Evolutionary conservation across 2,888 invertebrate species (phyloP).

Genomic region (Trissolcus brochymenae): DNA sequence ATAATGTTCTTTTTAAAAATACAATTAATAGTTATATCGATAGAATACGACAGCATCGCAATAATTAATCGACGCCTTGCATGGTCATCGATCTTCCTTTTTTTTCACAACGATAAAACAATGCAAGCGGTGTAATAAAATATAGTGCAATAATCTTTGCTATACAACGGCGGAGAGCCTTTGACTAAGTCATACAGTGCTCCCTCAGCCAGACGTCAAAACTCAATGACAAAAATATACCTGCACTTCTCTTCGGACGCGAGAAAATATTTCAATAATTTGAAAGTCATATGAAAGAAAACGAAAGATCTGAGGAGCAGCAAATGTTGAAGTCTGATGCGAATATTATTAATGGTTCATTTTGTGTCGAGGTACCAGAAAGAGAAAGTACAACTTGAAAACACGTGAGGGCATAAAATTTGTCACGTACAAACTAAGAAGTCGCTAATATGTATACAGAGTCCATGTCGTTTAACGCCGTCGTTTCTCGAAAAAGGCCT

Average conservation of each 20-base stretch:
- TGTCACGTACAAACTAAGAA: constrained; percentile 46
- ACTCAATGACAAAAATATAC: constrained; percentile 13
- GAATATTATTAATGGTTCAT: constrained; percentile 18
- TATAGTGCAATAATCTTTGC: constrained; percentile 71
- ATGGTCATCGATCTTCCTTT: constrained; percentile 49
- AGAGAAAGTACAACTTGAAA: constrained; percentile 11
- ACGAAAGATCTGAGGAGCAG: constrained; percentile 58
- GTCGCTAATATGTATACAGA: constrained; percentile 51
- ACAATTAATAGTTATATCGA: constrained; percentile 68
- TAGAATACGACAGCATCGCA: constrained; percentile 65
- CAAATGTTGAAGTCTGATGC: constrained; percentile 36
- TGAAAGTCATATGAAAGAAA: constrained; percentile 5
- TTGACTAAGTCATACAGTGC: constrained; percentile 30
- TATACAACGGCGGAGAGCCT: constrained; percentile 69
- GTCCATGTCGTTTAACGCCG: constrained; percentile 31
- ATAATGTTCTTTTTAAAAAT: constrained; percentile 72
- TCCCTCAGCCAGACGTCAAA: constrained; percentile 3
- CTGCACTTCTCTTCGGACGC: neutral
- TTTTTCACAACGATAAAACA: constrained; percentile 61
- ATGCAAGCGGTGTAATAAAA: constrained; percentile 73
- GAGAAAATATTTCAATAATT: neutral
- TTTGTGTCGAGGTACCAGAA: constrained; percentile 1
- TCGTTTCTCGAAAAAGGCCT: constrained; percentile 65
- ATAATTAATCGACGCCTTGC: constrained; percentile 63
- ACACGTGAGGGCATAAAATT: constrained; percentile 27